These are phyloP conservation scores for Saccopteryx bilineata DNA, from an alignment of 2,113 vertebrate species.

Conservation along the genomic window DNA sequence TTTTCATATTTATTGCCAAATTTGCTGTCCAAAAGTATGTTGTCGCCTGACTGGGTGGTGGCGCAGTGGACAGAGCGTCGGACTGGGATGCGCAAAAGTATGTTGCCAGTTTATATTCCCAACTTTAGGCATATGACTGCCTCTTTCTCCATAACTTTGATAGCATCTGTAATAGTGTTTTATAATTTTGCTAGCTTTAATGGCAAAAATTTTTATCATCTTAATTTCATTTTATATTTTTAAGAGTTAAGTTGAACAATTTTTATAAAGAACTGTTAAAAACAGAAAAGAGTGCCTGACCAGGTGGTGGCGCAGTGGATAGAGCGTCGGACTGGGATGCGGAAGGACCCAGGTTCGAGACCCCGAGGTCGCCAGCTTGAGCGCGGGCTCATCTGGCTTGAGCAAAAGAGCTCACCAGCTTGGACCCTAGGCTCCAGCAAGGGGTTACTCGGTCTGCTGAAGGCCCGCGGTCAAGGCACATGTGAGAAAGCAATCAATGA, in stretches of 20 bases:
- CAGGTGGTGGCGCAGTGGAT: no score
- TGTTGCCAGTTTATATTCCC: slow-evolving; percentile 10
- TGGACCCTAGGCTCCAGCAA: no score
- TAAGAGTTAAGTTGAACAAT: slow-evolving; percentile 56
- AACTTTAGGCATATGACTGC: background rate
- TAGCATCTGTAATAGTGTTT: background rate
- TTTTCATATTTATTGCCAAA: slow-evolving; percentile 41
- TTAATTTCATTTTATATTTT: slow-evolving; percentile 60
- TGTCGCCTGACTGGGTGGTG: background rate
- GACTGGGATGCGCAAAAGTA: background rate
- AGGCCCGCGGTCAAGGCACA: no score
- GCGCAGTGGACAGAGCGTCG: no score
- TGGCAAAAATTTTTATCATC: slow-evolving; percentile 28
- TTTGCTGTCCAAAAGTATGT: slow-evolving; percentile 28
- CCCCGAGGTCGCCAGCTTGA: no score
- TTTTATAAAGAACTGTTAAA: slow-evolving; percentile 55
- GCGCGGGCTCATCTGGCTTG: no score
- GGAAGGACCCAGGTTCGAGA: no score
- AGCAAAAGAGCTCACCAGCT: no score
- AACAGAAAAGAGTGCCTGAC: slow-evolving; percentile 37
- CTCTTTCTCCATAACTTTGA: slow-evolving; percentile 35
- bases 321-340: no score
- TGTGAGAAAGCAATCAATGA: no score
- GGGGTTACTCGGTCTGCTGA: no score
- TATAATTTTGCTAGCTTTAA: slow-evolving; percentile 29